Base-by-base conservation (phyloP, 1,140 invertebrate genomes). In the Cydia splendana region DNA sequence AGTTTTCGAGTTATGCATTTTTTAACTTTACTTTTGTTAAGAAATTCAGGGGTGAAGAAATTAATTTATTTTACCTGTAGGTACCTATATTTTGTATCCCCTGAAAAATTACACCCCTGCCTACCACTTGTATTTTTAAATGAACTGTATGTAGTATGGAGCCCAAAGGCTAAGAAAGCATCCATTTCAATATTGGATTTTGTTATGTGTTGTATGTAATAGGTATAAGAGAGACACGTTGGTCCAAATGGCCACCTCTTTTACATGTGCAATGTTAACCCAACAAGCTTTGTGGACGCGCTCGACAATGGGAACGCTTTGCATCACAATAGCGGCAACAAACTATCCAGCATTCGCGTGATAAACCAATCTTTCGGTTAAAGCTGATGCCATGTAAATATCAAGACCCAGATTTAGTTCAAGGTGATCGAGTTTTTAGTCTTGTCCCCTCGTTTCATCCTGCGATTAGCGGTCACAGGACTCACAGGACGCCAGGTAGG, bases 301-400 rank as follows among this genome's bases (percentile, higher is more conserved):
- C 30, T 15, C 13, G 13, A 67, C 65, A 67, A 62, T 38, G n/a
- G 13, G 24, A 67, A 67, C 65, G 65, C 18, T 67, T 38, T 67
- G 65, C 65, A 67, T 67, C 13, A 67, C 65, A 67, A 67, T 34
- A 67, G 10, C 57, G 57, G 57, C 65, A 10, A 67, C 65, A 67
- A 67, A 67, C 65, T 34, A 38, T 67, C 30, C 30, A 34, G 13
- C 24, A 34, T 38, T 67, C 65, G 65, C 13, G 65, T 30, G 65
- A 67, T 38, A 67, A 67, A 6, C 65, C 65, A 67, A 67, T 67
- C 65, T 67, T 67, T 62, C 57, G 57, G 57, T 62, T 62, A 34
- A 20, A 62, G 13, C 53, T 62, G 53, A 62, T 24, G 57, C 57
- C 20, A 12, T 6, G 57, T 62, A 62, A 62, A 62, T 62, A 62